A percentile compares a stretch with the other conserved stretches of the same genome.
Evolutionary conservation across 2,888 invertebrate genomes (phyloP).

Genomic region (Thecophora atra): DNA sequence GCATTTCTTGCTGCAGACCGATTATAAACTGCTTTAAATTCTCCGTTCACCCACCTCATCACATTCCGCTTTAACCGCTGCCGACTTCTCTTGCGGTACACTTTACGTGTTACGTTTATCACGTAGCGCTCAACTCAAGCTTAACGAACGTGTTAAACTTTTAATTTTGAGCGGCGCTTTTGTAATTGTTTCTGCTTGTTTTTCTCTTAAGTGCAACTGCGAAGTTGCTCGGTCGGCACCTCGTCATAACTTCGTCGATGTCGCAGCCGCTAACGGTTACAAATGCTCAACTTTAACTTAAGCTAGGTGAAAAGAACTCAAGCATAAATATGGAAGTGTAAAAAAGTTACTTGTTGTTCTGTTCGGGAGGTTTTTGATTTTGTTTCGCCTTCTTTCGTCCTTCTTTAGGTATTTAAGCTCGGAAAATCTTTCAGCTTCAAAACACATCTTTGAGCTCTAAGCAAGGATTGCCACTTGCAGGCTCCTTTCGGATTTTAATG

Average conservation of each 20-base stretch:
- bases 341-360: not conserved
- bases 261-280: not conserved
- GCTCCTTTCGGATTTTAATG: constrained; percentile 57
- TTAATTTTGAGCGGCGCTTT: constrained; percentile 8
- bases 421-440: not conserved
- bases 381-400: not conserved
- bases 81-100: not conserved
- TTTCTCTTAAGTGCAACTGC: not conserved
- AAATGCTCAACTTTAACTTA: not conserved
- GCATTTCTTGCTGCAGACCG: too few relatives aligned
- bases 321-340: constrained; percentile 10
- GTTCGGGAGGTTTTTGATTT: not conserved
- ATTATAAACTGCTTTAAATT: too few relatives aligned
- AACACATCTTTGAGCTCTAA: constrained; percentile 11
- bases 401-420: constrained; percentile 6
- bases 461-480: constrained; percentile 24
- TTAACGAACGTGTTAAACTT: constrained; percentile 25
- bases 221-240: not conserved
- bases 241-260: not conserved
- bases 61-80: not conserved
- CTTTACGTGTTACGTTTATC: constrained; percentile 20
- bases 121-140: constrained; percentile 15
- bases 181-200: not conserved
- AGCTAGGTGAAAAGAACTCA: not conserved
- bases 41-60: not conserved